These are phyloP conservation scores for Eurytoma adleriae DNA, from an alignment of 2,888 invertebrate species.

Conservation along the genomic window DNA sequence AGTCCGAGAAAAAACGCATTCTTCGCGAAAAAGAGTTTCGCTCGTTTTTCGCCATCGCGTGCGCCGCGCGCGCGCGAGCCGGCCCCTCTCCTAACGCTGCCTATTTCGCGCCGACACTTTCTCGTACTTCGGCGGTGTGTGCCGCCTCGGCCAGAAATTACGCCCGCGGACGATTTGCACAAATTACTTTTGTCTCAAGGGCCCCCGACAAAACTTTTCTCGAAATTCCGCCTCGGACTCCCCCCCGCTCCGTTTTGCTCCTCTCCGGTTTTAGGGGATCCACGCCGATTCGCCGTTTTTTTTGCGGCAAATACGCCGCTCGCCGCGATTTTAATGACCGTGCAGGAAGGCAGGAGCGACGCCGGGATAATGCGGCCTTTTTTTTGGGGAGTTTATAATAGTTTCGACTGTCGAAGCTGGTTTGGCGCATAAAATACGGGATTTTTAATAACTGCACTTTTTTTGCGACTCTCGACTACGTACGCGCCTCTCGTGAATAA, in stretches of 20 bases:
- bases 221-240: conserved; percentile 18
- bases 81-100: conserved; percentile 1
- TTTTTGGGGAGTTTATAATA: conserved; percentile 5
- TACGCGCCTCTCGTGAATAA: neutral
- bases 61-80: conserved; percentile 5
- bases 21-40: conserved; percentile 45
- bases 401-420: conserved; percentile 14
- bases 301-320: conserved; percentile 1
- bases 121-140: conserved; percentile 21
- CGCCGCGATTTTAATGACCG: conserved; percentile 49
- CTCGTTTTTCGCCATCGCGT: conserved; percentile 47
- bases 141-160: conserved; percentile 29
- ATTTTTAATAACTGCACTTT: conserved; percentile 23
- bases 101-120: conserved; percentile 43
- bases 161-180: conserved; percentile 50
- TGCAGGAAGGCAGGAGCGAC: conserved; percentile 1
- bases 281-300: neutral
- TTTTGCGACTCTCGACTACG: neutral
- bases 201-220: conserved; percentile 1
- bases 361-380: conserved; percentile 14
- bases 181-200: conserved; percentile 57
- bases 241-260: neutral
- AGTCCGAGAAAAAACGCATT: conserved; percentile 18
- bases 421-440: conserved; percentile 28
- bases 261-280: conserved; percentile 7